Conservation (phyloP, 2,797 vertebrate species). For the Melanotaenia boesemani region DNA sequence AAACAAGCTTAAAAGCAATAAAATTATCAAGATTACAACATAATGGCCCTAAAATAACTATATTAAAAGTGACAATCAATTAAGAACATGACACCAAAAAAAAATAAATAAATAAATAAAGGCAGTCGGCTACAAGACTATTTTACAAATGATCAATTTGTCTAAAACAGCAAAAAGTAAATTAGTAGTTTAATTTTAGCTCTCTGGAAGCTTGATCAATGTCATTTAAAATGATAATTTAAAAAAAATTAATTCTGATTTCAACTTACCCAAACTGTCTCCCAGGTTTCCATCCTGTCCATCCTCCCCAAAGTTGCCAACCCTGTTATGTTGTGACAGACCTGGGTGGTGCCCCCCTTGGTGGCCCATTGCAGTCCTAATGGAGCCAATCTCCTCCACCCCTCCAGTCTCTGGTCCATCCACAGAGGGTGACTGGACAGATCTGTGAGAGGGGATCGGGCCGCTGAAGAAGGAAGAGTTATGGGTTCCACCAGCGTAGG, state of each 20-base stretch:
- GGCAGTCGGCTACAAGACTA: too few relatives aligned
- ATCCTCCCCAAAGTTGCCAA: slow-evolving; percentile 94
- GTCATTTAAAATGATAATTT: too few relatives aligned
- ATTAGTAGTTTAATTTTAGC: too few relatives aligned
- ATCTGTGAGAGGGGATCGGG: slow-evolving; percentile 85
- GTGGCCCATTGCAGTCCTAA: slow-evolving; percentile 81
- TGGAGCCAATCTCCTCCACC: slow-evolving; percentile 86
- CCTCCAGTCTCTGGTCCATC: slow-evolving; percentile 87
- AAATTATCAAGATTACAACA: too few relatives aligned
- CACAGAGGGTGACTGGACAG: slow-evolving; percentile 89
- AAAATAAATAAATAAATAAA: too few relatives aligned
- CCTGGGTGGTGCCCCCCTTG: slow-evolving; percentile 72
- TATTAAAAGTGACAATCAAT: too few relatives aligned
- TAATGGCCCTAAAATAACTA: too few relatives aligned
- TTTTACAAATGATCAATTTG: too few relatives aligned
- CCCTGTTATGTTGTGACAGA: slow-evolving; percentile 87
- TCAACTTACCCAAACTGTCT: slow-evolving; percentile 90
- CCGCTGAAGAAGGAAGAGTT: slow-evolving; percentile 90
- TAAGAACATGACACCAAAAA: too few relatives aligned
- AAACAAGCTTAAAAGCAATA: too few relatives aligned
- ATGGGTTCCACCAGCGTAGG: slow-evolving; percentile 84
- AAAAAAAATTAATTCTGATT: neutral
- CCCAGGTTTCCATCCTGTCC: slow-evolving; percentile 87
- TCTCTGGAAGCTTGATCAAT: too few relatives aligned
- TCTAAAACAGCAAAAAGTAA: too few relatives aligned